Conservation (phyloP, 1,140 invertebrate genomes). For the Prorops nasuta region DNA sequence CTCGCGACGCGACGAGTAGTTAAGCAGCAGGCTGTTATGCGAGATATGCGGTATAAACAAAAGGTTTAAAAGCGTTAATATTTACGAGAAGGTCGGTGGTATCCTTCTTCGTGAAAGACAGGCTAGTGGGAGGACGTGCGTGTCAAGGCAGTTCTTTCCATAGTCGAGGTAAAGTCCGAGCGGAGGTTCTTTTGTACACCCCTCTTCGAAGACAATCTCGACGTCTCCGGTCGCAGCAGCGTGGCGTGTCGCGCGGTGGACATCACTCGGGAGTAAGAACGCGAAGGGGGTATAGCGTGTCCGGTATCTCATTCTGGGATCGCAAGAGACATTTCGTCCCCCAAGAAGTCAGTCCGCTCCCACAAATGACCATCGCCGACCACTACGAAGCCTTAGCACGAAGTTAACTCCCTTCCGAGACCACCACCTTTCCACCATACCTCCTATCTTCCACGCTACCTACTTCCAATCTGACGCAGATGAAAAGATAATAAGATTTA, state of each 20-base stretch:
- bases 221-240: conserved; percentile 21
- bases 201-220: conserved; percentile 37
- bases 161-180: conserved; percentile 26
- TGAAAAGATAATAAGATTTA: conserved; percentile 46
- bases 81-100: conserved; percentile 26
- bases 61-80: conserved; percentile 28
- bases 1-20: too few species aligned
- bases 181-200: conserved; percentile 30
- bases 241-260: conserved; percentile 39
- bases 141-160: conserved; percentile 33
- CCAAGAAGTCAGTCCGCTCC: conserved; percentile 32
- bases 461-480: conserved; percentile 32
- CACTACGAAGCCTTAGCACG: conserved; percentile 23
- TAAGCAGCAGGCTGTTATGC: neutral
- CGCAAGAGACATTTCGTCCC: conserved; percentile 54
- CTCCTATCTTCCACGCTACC: conserved; percentile 32
- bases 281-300: conserved; percentile 47
- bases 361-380: conserved; percentile 54
- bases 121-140: conserved; percentile 19
- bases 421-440: conserved; percentile 2
- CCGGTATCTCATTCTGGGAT: conserved; percentile 51
- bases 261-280: conserved; percentile 35
- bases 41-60: conserved; percentile 8
- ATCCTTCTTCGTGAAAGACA: conserved; percentile 29
- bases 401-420: conserved; percentile 15